phyloP scores from a whole-genome alignment of 1,140 invertebrate species.

The Euura lappo region DNA sequence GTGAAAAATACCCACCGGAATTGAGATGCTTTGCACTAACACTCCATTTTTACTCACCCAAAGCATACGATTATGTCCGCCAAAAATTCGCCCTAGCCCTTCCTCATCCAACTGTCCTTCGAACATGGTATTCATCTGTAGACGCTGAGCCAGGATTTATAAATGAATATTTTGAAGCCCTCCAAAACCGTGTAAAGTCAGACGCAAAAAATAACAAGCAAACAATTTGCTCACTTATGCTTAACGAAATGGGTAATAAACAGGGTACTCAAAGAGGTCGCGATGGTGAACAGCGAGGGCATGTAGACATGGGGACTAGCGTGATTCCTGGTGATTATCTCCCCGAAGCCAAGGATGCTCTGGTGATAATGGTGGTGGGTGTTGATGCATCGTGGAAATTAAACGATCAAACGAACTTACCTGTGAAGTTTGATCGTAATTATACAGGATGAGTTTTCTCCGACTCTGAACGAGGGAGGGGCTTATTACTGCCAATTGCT shows the following conservation, averaged over 20 bases:
- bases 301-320: neutral
- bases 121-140: constrained; percentile 42
- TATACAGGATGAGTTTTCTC: no score
- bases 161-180: neutral
- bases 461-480: no score
- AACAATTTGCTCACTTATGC: neutral
- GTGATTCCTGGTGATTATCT: neutral
- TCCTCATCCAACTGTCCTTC: constrained; percentile 39
- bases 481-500: no score
- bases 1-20: constrained; percentile 7
- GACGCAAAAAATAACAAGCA: neutral
- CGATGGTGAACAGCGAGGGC: neutral
- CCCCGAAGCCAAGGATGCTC: neutral
- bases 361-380: neutral
- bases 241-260: neutral
- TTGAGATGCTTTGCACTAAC: constrained; percentile 44
- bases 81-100: constrained; percentile 40
- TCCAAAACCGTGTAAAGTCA: neutral
- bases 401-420: neutral
- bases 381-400: neutral
- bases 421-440: neutral
- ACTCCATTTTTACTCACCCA: constrained; percentile 38
- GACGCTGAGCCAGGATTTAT: constrained; percentile 16
- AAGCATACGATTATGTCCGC: constrained; percentile 45
- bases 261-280: neutral